Percentiles rank a stretch among this genome's conserved stretches.
phyloP scores from a whole-genome alignment of 2,888 invertebrate species.

The Ischnus inquisitorius region DNA sequence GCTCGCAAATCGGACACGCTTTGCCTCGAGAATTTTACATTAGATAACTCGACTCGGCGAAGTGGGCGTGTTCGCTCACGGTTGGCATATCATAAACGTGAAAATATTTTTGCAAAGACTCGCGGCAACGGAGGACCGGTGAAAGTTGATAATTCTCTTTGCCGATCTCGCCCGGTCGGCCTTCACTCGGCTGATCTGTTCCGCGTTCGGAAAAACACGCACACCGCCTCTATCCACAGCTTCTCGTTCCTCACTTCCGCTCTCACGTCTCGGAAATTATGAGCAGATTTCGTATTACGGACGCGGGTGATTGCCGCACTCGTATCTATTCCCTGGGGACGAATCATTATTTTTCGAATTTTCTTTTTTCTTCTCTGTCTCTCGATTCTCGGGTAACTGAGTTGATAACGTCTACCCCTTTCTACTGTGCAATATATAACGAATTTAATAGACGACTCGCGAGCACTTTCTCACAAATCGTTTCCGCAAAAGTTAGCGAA shows the following conservation, averaged over 20 bases:
- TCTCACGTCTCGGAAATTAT: constrained; percentile 13
- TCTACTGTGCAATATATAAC: background rate
- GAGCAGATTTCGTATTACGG: constrained; percentile 4
- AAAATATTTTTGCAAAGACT: background rate
- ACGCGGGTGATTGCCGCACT: constrained; percentile 27
- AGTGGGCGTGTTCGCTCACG: background rate
- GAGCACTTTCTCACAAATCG: constrained; percentile 57
- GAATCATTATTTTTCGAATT: constrained; percentile 16
- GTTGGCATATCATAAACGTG: constrained; percentile 14
- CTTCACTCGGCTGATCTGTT: constrained; percentile 40
- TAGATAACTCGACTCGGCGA: background rate
- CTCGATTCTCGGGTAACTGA: background rate
- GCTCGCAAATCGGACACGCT: no score
- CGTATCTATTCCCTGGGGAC: background rate
- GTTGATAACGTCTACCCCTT: background rate
- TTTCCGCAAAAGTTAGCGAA: constrained; percentile 33
- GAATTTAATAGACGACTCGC: background rate
- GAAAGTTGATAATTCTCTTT: constrained; percentile 51
- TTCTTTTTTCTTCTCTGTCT: background rate
- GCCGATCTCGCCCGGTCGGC: constrained; percentile 18
- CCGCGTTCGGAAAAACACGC: constrained; percentile 52
- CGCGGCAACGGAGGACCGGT: constrained; percentile 17
- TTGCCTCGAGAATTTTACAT: background rate
- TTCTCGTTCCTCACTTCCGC: constrained; percentile 43
- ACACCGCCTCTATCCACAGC: background rate